phyloP scores from a whole-genome alignment of 2,888 invertebrate species.

The Deladenus siricidicola region DNA sequence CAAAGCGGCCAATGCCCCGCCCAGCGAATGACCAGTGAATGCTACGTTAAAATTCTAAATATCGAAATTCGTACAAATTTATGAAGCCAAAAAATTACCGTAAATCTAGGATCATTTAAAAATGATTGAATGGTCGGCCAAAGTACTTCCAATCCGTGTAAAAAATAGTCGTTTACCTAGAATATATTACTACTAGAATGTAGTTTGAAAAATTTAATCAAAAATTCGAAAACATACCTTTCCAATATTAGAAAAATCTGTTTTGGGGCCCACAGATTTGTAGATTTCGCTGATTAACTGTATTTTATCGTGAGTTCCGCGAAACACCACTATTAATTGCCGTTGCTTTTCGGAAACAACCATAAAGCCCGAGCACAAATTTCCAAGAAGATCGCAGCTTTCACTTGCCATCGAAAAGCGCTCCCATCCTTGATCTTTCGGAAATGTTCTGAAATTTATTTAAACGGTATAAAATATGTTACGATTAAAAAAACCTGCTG shows the following conservation, averaged over 20 bases:
- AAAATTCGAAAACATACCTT: slow-evolving; percentile 18
- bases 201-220: background rate
- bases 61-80: background rate
- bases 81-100: slow-evolving; percentile 15
- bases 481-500: no score
- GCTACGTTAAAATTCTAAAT: slow-evolving; percentile 35
- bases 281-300: slow-evolving; percentile 45
- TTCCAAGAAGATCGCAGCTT: slow-evolving; percentile 23
- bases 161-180: slow-evolving; percentile 46
- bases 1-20: slow-evolving; percentile 47
- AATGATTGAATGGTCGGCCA: slow-evolving; percentile 34
- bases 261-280: slow-evolving; percentile 33
- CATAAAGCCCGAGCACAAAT: slow-evolving; percentile 33
- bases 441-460: no score
- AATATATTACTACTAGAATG: background rate
- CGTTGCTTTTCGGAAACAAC: slow-evolving; percentile 32
- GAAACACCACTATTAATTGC: slow-evolving; percentile 40
- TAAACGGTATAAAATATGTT: no score
- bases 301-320: slow-evolving; percentile 35
- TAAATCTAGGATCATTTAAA: slow-evolving; percentile 29
- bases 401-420: no score
- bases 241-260: slow-evolving; percentile 43
- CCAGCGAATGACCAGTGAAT: slow-evolving; percentile 48
- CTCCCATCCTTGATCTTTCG: no score
- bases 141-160: slow-evolving; percentile 35